phyloP scores from a whole-genome alignment of 2,888 invertebrate genomes.

The Tachystola acroxantha region DNA sequence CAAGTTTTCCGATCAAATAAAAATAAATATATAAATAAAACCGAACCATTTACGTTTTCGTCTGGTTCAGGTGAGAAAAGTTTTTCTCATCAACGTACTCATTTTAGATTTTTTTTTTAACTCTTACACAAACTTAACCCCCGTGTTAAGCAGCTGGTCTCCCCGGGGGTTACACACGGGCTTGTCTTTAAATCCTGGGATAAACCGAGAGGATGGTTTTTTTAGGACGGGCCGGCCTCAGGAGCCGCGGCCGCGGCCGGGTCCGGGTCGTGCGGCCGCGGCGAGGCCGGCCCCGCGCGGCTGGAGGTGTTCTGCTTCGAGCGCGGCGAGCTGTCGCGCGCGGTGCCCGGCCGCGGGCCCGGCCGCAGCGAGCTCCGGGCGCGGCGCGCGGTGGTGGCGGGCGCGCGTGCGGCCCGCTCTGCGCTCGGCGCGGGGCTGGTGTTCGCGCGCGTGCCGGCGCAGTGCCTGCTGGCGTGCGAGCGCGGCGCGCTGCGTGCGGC shows the following conservation, averaged over 20 bases:
- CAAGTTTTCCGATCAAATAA: too few species aligned
- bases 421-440: slow-evolving; percentile 31
- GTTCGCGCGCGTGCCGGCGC: slow-evolving; percentile 78
- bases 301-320: slow-evolving; percentile 18
- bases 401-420: slow-evolving; percentile 26
- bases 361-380: slow-evolving; percentile 79
- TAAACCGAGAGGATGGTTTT: too few species aligned
- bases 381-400: slow-evolving; percentile 64
- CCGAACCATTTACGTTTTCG: too few species aligned
- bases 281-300: slow-evolving; percentile 25
- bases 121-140: too few species aligned
- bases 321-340: slow-evolving; percentile 16
- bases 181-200: too few species aligned
- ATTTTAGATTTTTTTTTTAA: too few species aligned
- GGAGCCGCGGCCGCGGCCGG: slow-evolving; percentile 51
- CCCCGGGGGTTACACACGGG: too few species aligned
- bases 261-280: slow-evolving; percentile 35
- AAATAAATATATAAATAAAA: too few species aligned
- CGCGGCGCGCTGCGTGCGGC: slow-evolving; percentile 30
- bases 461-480: slow-evolving; percentile 51
- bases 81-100: too few species aligned
- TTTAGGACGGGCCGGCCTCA: too few species aligned
- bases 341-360: slow-evolving; percentile 18
- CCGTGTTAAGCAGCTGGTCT: neutral
- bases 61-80: too few species aligned